Percentiles rank a stretch among this genome's conserved stretches.
phyloP scores from a whole-genome alignment of 2,113 vertebrate genomes.

The Zosterops pallidus region DNA sequence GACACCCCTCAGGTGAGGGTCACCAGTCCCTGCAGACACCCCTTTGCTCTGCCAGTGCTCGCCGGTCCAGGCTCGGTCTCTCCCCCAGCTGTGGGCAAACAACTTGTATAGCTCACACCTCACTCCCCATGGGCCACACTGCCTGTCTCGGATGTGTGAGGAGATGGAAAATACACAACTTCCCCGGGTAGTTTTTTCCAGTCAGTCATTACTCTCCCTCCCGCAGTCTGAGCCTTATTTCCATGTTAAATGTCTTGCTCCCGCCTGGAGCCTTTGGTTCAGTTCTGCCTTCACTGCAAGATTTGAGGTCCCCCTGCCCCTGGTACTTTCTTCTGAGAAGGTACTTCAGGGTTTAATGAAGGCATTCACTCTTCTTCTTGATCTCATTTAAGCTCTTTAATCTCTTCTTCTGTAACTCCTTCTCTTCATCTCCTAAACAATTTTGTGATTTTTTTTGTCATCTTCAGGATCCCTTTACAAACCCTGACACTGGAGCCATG shows the following conservation, averaged over 20 bases:
- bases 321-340: neutral
- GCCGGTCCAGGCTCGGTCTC: accelerated
- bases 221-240: conserved; percentile 21
- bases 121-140: neutral
- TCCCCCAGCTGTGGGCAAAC: neutral
- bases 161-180: conserved; percentile 55
- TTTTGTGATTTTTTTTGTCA: neutral
- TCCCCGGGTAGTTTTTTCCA: conserved; percentile 44
- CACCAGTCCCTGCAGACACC: neutral
- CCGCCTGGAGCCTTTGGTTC: conserved; percentile 52
- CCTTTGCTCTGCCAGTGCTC: accelerated
- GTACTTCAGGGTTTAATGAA: conserved; percentile 19
- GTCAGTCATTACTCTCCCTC: conserved; percentile 35
- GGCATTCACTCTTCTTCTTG: conserved; percentile 23
- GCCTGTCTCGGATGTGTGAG: conserved; percentile 27
- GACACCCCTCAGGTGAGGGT: neutral
- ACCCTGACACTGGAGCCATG: neutral
- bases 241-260: neutral
- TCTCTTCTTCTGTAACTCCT: neutral
- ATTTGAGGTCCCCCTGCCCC: neutral
- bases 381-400: neutral
- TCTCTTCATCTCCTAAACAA: conserved; percentile 3
- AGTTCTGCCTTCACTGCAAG: neutral
- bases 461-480: neutral
- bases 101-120: conserved; percentile 20